Conservation (phyloP, 2,113 vertebrate species). For the Petrocephalus zakoni region DNA sequence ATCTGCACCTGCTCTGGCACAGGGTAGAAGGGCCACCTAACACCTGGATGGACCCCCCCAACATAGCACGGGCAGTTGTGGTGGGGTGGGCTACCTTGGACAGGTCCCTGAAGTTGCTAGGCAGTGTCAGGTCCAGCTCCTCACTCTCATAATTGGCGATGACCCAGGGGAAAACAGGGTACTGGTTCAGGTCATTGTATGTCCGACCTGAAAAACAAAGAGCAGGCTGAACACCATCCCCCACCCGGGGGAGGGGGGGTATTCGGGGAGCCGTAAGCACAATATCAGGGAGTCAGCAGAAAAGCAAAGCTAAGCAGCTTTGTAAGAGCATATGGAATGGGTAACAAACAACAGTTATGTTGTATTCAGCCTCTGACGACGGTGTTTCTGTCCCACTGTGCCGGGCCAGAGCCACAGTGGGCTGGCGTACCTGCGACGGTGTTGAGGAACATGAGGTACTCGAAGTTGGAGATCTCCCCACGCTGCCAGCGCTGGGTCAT, state of each 20-base stretch:
- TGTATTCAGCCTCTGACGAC: background rate
- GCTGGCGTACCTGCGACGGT: slow-evolving; percentile 75
- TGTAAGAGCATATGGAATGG: background rate
- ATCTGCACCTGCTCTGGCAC: background rate
- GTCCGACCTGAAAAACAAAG: slow-evolving; percentile 69
- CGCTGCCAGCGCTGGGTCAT: slow-evolving; percentile 97
- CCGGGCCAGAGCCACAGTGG: no score
- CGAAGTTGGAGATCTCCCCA: slow-evolving; percentile 95
- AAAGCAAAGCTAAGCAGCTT: no score
- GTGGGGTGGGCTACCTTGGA: slow-evolving; percentile 75
- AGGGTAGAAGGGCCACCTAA: background rate
- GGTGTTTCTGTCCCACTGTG: background rate
- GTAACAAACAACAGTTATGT: background rate
- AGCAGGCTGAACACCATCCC: background rate
- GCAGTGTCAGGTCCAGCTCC: slow-evolving; percentile 89
- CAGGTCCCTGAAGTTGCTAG: slow-evolving; percentile 97
- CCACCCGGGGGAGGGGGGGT: no score
- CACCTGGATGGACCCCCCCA: no score
- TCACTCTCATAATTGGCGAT: slow-evolving; percentile 96
- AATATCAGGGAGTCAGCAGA: no score
- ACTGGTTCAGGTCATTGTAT: slow-evolving; percentile 94
- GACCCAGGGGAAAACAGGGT: slow-evolving; percentile 97
- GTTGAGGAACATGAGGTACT: slow-evolving; percentile 94
- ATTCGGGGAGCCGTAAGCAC: no score
- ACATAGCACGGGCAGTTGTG: no score